phyloP scores from a whole-genome alignment of 64 coral and sea anemone genomes.

The Anthopleura sola region DNA sequence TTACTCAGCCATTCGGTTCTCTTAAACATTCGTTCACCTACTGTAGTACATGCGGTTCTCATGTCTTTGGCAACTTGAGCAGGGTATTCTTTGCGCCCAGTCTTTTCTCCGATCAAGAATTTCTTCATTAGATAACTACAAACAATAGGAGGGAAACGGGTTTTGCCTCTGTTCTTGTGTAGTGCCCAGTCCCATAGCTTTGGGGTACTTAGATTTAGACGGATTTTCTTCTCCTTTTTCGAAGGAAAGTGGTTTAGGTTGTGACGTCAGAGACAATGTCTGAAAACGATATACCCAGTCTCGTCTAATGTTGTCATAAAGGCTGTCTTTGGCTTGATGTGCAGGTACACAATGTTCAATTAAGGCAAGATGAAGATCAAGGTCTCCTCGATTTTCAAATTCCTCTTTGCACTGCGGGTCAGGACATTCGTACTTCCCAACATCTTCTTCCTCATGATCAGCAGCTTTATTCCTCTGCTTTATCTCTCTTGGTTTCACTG shows the following conservation, averaged over 20 bases:
- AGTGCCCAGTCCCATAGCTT: slow-evolving; percentile 40
- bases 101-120: slow-evolving; percentile 26
- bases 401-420: slow-evolving; percentile 34
- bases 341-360: not conserved
- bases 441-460: not conserved
- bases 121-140: slow-evolving; percentile 27
- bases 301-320: slow-evolving; percentile 32
- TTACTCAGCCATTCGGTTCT: slow-evolving; percentile 41
- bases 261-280: not conserved
- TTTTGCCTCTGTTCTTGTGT: slow-evolving; percentile 10
- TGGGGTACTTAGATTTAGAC: not conserved
- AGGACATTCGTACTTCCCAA: slow-evolving; percentile 30
- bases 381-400: slow-evolving; percentile 34
- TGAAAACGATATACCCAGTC: slow-evolving; percentile 28
- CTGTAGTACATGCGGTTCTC: slow-evolving; percentile 24
- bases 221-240: not conserved
- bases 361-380: slow-evolving; percentile 42
- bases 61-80: slow-evolving; percentile 40
- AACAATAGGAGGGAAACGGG: slow-evolving; percentile 14
- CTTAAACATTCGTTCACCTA: slow-evolving; percentile 20
- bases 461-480: not conserved
- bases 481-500: not conserved
- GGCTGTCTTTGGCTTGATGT: not conserved
- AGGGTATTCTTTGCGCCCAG: not conserved
- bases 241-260: slow-evolving; percentile 2